Base-by-base conservation (phyloP, 2,797 vertebrate genomes). In the Dryobates pubescens region DNA sequence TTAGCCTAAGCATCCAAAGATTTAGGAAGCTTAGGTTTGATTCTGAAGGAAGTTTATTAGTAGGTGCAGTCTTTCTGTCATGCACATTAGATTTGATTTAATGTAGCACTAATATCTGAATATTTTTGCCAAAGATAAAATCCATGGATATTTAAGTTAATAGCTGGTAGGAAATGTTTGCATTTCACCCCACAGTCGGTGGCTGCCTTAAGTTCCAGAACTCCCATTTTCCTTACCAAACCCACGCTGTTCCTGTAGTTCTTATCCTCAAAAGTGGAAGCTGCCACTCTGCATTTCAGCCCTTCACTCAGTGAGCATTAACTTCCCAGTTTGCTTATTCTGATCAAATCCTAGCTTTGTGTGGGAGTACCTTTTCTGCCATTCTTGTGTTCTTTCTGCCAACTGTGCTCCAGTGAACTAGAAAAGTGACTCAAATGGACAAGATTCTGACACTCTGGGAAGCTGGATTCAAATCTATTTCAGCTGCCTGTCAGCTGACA, bases 351-450 rank as follows among this genome's bases (percentile, higher is more conserved):
- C 47, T 24, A 24, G 53, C 63, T 80, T 69, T 87, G 57, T 82
- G 78, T 36, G 29, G 73, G 76, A 86, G 71, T 38, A 38, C 67
- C 58, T 89, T 83, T 87, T 74, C 67, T 94, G 82, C 69, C 82
- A 51, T 79, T 89, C 87, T 62, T 64, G 29, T 87, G 38, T 83
- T 93, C 73, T 68, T 87, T 53, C 82, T 95, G 89, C 82, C 89
- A 88, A 24, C 76, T 96, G 84, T 95, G 90, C 90, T 94, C 89
- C 77, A 89, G 45, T 84, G 87, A 95, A 76, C 76, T 91, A 89
- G 79, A 89, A 90, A 94, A 94, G 68, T 71, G 82, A 78, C 80
- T 94, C 72, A 79, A 58, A 76, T 63, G 90, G 82, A 86, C 53
- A 67, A 89, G 57, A 83, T 91, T 91, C 89, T 94, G 81, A 82